Evolutionary conservation across 2,113 vertebrate genomes (phyloP).

Genomic region (human): DNA sequence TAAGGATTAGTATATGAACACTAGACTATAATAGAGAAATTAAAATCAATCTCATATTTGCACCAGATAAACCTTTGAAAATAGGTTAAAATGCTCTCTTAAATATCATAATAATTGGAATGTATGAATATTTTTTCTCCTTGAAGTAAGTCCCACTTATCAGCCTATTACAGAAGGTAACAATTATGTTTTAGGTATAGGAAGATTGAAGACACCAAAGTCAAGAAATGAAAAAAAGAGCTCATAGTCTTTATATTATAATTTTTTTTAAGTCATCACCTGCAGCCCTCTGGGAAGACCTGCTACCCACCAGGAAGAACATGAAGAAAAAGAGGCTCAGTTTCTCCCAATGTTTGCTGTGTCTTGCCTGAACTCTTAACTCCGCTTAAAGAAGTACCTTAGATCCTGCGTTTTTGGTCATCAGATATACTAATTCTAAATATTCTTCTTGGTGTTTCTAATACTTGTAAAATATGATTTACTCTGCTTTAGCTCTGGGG

Average conservation of each 20-base stretch:
- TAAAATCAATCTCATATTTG: conserved; percentile 79
- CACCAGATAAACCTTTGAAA: conserved; percentile 82
- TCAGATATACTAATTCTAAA: background rate
- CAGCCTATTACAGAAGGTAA: conserved; percentile 69
- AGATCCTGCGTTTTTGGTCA: background rate
- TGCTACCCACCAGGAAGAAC: background rate
- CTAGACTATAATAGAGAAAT: conserved; percentile 81
- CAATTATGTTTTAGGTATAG: conserved; percentile 66
- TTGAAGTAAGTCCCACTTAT: conserved; percentile 73
- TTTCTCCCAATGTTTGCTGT: rapidly evolving
- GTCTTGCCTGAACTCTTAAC: background rate
- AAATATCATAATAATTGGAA: conserved; percentile 78
- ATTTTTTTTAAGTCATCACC: background rate
- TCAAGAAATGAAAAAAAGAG: conserved; percentile 49
- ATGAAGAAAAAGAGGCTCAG: background rate
- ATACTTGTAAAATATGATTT: background rate
- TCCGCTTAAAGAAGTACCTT: background rate
- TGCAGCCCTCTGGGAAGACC: background rate
- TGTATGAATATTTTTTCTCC: conserved; percentile 54
- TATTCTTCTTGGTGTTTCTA: background rate
- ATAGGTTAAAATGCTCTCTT: conserved; percentile 75
- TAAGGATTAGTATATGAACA: conserved; percentile 81
- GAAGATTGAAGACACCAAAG: conserved; percentile 60
- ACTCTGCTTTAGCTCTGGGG: background rate
- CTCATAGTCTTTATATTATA: background rate